These are phyloP conservation scores for Acholoe squamosa DNA, from an alignment of 2,888 invertebrate genomes.

Conservation along the genomic window DNA sequence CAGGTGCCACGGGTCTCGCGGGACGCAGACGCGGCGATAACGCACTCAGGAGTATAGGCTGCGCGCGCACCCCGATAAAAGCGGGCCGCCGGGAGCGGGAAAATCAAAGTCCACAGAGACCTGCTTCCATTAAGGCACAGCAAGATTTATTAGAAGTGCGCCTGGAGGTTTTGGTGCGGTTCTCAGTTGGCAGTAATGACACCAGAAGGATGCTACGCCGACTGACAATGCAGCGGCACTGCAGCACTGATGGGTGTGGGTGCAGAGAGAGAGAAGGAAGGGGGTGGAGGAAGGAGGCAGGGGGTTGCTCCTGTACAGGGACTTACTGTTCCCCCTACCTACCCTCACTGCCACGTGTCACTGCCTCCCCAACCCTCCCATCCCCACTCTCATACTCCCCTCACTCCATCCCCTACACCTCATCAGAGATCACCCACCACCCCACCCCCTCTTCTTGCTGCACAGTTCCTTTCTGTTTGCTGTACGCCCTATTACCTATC, in stretches of 20 bases:
- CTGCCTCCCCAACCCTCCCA: neutral
- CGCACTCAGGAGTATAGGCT: slow-evolving; percentile 52
- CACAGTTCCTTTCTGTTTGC: no score
- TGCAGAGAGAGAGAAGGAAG: neutral
- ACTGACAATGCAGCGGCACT: slow-evolving; percentile 34
- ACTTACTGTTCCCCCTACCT: neutral
- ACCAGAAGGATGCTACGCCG: slow-evolving; percentile 35
- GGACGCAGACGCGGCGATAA: slow-evolving; percentile 20
- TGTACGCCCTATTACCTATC: no score
- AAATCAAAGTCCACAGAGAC: slow-evolving; percentile 53
- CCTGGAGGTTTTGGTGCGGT: slow-evolving; percentile 38
- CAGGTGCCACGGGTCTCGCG: slow-evolving; percentile 42
- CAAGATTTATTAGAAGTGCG: slow-evolving; percentile 60
- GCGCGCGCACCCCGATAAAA: slow-evolving; percentile 51
- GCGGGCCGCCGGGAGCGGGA: slow-evolving; percentile 25
- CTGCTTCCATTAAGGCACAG: slow-evolving; percentile 59
- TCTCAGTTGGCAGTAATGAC: slow-evolving; percentile 54
- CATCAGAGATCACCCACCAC: neutral
- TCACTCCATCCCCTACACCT: neutral
- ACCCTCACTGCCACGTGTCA: neutral
- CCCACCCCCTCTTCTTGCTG: no score
- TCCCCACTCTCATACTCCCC: neutral
- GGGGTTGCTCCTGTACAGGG: neutral
- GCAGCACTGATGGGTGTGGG: neutral
- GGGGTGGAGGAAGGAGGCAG: neutral